Base-by-base conservation (phyloP, 2,113 vertebrate species). In the Oncorhynchus keta region DNA sequence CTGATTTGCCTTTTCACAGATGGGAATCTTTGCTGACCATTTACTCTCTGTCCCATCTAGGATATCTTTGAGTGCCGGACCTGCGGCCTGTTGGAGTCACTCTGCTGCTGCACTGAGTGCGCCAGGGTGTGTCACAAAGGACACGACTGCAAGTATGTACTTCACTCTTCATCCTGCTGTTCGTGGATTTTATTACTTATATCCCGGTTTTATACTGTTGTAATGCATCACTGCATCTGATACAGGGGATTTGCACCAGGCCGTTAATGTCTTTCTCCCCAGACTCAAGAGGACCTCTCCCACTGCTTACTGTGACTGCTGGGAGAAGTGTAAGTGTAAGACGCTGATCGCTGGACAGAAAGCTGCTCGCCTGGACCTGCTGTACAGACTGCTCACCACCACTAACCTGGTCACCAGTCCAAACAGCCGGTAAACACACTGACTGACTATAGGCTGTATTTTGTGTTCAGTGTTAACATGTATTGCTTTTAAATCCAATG, bases 241-340 rank as follows among this genome's bases (percentile, higher is more conserved):
- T 14, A 20, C 55, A 16, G 4, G 16, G 5, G 55, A 6, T 57
- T 57, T 4, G 55, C 55, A 57, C 5, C 55, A 45, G 55, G 55
- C 55, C 55, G 20, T 57, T 18, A 57, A 5, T 24, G n/a, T 8
- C 35, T 77, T 80, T 64, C 72, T 72, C 74, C 74, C 28, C 82
- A 99, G 98, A 83, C 92, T 99, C 68, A 99, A 99, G 87, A 92
- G 98, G 78, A 99, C 98, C 0, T 99, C 98, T 73, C 98, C 98
- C 24, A 99, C 98, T 73, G 98, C 98, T 0, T 99, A 99, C 77
- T 99, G 98, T 80, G 98, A 99, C 90, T 99, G 98, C 87, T 99
- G 98, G 98, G 98, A 99, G 82, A 99, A 99, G 87, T 99, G 98
- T 83, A 99, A 99, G 84, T 99, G 98, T 79, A 99, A 99, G 93